A percentile compares a stretch with the other conserved stretches of the same genome.
phyloP scores from a whole-genome alignment of 1,140 invertebrate species.

The Bombus huntii region DNA sequence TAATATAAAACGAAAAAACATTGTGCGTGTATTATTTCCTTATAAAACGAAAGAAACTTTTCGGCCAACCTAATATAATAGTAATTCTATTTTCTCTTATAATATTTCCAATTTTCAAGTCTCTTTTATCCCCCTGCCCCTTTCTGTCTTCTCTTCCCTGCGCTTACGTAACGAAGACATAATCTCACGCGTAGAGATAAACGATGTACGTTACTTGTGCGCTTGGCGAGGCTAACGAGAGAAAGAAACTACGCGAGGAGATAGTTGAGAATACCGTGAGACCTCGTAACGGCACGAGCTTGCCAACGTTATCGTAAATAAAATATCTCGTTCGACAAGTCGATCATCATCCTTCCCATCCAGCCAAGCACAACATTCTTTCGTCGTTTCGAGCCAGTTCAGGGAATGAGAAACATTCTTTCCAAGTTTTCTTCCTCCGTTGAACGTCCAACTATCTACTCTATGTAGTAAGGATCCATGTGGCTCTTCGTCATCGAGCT shows the following conservation, averaged over 20 bases:
- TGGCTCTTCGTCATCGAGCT: not conserved
- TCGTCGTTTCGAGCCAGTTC: not conserved
- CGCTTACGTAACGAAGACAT: not conserved
- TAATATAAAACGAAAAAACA: too few relatives aligned
- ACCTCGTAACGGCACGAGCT: not conserved
- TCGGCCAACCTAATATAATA: too few relatives aligned
- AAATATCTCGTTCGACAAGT: not conserved
- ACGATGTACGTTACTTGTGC: not conserved
- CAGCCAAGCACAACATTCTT: not conserved
- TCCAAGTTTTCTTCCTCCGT: not conserved
- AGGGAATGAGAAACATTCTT: constrained; percentile 13
- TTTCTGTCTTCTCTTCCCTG: not conserved
- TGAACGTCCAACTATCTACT: constrained; percentile 27
- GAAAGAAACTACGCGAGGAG: not conserved
- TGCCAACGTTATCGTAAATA: constrained; percentile 9
- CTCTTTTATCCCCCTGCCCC: too few relatives aligned
- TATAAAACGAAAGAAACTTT: too few relatives aligned
- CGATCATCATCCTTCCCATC: not conserved
- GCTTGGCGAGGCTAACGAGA: not conserved
- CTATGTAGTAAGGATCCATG: constrained; percentile 4
- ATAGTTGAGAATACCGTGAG: too few relatives aligned
- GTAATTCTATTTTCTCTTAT: not conserved
- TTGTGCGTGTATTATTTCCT: too few relatives aligned
- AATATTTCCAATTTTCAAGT: not conserved
- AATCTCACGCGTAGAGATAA: not conserved